Percentiles rank a stretch among this genome's conserved stretches.
Conservation (phyloP, 2,797 vertebrate species). For the Liasis olivaceus region DNA sequence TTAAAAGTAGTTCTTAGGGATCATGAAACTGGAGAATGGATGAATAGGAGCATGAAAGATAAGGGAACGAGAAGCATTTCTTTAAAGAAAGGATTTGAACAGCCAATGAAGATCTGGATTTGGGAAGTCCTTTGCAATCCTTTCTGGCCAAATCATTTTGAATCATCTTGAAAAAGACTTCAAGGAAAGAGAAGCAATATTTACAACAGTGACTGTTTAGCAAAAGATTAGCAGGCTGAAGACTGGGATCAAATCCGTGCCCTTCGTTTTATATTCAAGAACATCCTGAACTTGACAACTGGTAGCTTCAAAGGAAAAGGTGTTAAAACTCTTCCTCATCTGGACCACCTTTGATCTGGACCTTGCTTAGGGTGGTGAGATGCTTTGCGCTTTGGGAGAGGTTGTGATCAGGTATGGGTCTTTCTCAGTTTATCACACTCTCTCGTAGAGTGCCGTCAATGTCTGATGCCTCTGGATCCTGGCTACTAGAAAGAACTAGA, state of each 20-base stretch:
- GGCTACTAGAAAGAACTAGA: background rate
- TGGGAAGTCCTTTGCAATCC: too few relatives aligned
- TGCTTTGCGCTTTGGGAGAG: background rate
- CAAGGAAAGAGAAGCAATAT: background rate
- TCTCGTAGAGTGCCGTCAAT: too few relatives aligned
- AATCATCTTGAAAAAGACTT: background rate
- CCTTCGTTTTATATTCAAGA: too few relatives aligned
- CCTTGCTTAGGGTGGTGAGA: background rate
- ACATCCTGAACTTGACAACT: background rate
- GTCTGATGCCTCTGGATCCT: background rate
- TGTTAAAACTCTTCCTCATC: background rate
- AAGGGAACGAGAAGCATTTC: background rate
- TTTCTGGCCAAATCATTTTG: background rate
- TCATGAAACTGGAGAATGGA: background rate
- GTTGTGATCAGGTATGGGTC: background rate
- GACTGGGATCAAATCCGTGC: background rate
- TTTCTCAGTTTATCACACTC: background rate
- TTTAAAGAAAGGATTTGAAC: background rate
- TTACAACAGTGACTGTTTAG: background rate
- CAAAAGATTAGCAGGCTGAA: background rate
- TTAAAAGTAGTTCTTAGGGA: background rate
- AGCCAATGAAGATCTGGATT: too few relatives aligned
- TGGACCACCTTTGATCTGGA: background rate
- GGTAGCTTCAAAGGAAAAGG: background rate
- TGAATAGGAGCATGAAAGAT: background rate